Percentiles rank a stretch among this genome's conserved stretches.
phyloP scores from a whole-genome alignment of 2,797 vertebrate genomes.

The Bradypus variegatus region DNA sequence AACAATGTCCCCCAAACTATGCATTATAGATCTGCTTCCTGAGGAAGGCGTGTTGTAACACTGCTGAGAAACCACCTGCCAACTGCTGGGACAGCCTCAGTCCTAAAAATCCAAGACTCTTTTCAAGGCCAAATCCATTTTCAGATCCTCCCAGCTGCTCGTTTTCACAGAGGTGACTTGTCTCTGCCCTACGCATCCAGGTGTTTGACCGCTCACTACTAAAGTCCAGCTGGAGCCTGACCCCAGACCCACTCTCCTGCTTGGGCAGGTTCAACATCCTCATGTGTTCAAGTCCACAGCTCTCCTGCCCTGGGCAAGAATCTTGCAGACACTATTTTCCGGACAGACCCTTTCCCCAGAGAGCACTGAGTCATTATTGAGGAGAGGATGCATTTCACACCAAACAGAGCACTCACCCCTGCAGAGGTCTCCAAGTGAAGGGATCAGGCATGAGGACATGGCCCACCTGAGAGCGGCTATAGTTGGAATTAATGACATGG shows the following conservation, averaged over 20 bases:
- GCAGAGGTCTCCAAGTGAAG: neutral
- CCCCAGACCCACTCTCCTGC: neutral
- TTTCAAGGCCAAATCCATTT: neutral
- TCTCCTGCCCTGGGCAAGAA: neutral
- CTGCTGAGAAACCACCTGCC: neutral
- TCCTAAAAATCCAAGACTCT: neutral
- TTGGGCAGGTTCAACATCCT: neutral
- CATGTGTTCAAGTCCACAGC: fast-evolving
- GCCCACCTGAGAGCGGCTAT: neutral
- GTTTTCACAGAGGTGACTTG: neutral
- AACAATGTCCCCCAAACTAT: neutral
- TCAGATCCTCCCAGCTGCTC: neutral
- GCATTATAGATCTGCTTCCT: neutral
- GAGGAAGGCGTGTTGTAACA: neutral
- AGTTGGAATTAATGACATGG: neutral
- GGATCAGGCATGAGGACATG: neutral
- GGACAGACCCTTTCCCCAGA: neutral
- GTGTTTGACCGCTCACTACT: neutral
- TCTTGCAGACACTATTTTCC: neutral
- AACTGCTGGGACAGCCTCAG: neutral
- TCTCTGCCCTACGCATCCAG: neutral
- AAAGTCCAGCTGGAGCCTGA: neutral
- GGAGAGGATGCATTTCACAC: neutral
- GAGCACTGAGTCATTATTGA: neutral
- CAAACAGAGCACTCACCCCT: neutral